Conservation (phyloP, 2,113 vertebrate species). For the Callipepla squamata region DNA sequence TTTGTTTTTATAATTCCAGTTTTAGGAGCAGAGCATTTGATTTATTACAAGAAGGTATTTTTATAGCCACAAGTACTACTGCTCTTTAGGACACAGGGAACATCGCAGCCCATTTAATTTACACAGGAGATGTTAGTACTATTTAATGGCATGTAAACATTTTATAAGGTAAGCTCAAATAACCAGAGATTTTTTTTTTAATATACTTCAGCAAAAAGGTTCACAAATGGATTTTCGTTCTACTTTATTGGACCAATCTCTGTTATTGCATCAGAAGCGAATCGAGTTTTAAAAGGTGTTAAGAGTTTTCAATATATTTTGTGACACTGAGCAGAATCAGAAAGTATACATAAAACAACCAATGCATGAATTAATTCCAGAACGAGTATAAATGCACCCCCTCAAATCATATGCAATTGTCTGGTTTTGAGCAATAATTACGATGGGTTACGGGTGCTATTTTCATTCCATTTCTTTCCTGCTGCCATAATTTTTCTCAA, state of each 20-base stretch:
- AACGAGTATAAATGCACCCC: constrained; percentile 33
- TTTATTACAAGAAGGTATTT: constrained; percentile 77
- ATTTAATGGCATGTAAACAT: constrained; percentile 84
- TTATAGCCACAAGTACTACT: constrained; percentile 68
- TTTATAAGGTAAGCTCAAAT: constrained; percentile 83
- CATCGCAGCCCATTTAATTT: constrained; percentile 79
- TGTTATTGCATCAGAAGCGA: constrained; percentile 77
- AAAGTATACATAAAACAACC: constrained; percentile 67
- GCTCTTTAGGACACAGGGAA: constrained; percentile 71
- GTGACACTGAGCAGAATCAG: constrained; percentile 73
- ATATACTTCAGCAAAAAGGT: constrained; percentile 79
- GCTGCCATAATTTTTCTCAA: background rate
- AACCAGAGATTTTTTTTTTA: constrained; percentile 77
- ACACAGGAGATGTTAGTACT: constrained; percentile 79
- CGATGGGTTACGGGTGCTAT: background rate
- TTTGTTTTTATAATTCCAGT: constrained; percentile 77
- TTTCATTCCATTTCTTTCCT: background rate
- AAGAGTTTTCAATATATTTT: constrained; percentile 80
- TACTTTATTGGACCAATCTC: constrained; percentile 76
- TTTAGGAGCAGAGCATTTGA: constrained; percentile 76
- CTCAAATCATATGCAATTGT: constrained; percentile 38
- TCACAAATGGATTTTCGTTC: constrained; percentile 79
- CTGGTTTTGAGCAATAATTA: background rate
- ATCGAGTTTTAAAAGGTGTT: constrained; percentile 81
- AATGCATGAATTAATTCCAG: constrained; percentile 78